Conservation (phyloP, 2,888 invertebrate species). For the Helicoverpa assulta region DNA sequence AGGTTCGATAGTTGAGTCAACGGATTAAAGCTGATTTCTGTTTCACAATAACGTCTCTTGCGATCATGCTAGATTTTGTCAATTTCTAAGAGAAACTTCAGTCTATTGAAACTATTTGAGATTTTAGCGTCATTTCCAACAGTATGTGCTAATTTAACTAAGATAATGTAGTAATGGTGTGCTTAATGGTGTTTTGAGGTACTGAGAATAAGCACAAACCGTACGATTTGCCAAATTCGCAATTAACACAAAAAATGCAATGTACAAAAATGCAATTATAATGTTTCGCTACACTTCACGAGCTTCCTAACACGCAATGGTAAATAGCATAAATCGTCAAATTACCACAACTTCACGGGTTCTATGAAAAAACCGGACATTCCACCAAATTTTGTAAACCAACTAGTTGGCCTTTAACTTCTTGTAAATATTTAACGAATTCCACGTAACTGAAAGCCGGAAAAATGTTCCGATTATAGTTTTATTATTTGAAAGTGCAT, state of each 20-base stretch:
- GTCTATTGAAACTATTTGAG: constrained; percentile 25
- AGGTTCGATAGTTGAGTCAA: constrained; percentile 45
- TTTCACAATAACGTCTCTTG: constrained; percentile 45
- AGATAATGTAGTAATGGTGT: constrained; percentile 3
- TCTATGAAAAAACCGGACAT: constrained; percentile 31
- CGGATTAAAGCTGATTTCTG: constrained; percentile 38
- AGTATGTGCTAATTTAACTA: neutral
- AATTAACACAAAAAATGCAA: constrained; percentile 31
- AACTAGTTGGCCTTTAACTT: constrained; percentile 34
- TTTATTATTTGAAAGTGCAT: constrained; percentile 46
- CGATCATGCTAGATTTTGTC: constrained; percentile 51
- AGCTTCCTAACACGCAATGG: constrained; percentile 42
- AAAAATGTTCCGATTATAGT: constrained; percentile 25
- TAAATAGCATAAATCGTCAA: constrained; percentile 34
- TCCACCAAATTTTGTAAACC: constrained; percentile 22
- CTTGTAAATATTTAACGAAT: constrained; percentile 35
- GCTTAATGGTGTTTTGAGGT: constrained; percentile 26
- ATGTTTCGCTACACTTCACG: constrained; percentile 46
- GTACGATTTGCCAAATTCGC: neutral
- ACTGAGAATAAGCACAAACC: constrained; percentile 12
- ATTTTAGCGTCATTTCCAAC: constrained; percentile 22
- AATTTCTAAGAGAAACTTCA: constrained; percentile 45
- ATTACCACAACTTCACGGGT: constrained; percentile 43
- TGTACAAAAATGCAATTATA: constrained; percentile 37
- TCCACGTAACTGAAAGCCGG: constrained; percentile 26